These are phyloP conservation scores for Heteromurus nitidus DNA, from an alignment of 2,888 invertebrate genomes.

Conservation along the genomic window DNA sequence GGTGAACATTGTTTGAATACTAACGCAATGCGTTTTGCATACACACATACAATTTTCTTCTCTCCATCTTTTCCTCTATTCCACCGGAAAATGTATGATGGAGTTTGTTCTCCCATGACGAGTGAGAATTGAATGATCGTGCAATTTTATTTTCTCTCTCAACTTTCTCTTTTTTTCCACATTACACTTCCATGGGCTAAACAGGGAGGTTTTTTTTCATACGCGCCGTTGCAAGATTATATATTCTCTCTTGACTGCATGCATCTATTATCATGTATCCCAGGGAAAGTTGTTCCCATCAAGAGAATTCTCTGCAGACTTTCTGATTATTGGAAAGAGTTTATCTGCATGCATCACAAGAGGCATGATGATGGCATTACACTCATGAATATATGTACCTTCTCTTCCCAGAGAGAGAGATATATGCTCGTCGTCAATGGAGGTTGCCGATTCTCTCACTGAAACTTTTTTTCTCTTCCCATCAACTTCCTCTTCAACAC, in stretches of 20 bases:
- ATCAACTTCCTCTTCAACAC: constrained; percentile 60
- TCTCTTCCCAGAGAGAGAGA: no score
- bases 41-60: no score
- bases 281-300: no score
- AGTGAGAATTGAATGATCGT: constrained; percentile 21
- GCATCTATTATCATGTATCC: no score
- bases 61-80: not conserved
- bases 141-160: constrained; percentile 19
- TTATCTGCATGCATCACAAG: constrained; percentile 11
- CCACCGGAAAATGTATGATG: not conserved
- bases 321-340: constrained; percentile 27
- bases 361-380: not conserved
- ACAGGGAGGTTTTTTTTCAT: no score
- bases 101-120: not conserved
- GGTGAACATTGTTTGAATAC: no score
- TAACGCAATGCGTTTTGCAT: no score
- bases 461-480: constrained; percentile 32
- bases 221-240: no score
- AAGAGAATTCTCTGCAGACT: not conserved
- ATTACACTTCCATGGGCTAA: no score
- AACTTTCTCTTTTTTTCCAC: not conserved
- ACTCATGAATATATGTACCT: no score
- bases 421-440: constrained; percentile 20
- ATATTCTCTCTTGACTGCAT: not conserved
- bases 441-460: constrained; percentile 7